These are phyloP conservation scores for Dendrolimus pini DNA, from an alignment of 2,888 invertebrate species.

Conservation along the genomic window DNA sequence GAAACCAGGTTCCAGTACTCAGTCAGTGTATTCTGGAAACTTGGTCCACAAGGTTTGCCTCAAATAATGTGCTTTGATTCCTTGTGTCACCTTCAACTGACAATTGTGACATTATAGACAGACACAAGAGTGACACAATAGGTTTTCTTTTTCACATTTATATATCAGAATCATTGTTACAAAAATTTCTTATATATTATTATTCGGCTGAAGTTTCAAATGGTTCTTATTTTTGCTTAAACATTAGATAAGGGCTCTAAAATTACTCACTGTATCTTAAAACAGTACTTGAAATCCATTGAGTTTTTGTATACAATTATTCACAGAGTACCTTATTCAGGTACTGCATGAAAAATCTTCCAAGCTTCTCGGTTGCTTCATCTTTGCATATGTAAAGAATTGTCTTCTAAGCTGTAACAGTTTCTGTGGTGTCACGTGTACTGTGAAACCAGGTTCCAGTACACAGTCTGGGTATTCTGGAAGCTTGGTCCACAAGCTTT, in stretches of 20 bases:
- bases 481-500: slow-evolving; percentile 80
- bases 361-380: slow-evolving; percentile 80
- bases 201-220: no score
- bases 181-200: no score
- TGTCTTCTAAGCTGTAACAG: slow-evolving; percentile 87
- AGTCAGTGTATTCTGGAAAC: slow-evolving; percentile 79
- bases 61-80: slow-evolving; percentile 86
- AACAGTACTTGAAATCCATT: no score
- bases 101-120: no score
- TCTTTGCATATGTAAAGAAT: slow-evolving; percentile 93
- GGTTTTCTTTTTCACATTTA: no score
- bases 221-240: no score
- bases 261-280: no score
- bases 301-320: no score
- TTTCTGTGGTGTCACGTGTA: slow-evolving; percentile 50
- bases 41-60: slow-evolving; percentile 83
- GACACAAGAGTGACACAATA: no score
- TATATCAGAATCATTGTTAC: no score
- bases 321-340: slow-evolving; percentile 73
- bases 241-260: no score
- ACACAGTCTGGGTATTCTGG: slow-evolving; percentile 78
- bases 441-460: slow-evolving; percentile 61
- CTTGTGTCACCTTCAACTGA: slow-evolving; percentile 81
- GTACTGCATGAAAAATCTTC: slow-evolving; percentile 78
- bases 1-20: slow-evolving; percentile 68